Evolutionary conservation across 2,888 invertebrate species (phyloP), one percentile per base, ranked within the genome.

Genomic region (Drosophila mimica): DNA sequence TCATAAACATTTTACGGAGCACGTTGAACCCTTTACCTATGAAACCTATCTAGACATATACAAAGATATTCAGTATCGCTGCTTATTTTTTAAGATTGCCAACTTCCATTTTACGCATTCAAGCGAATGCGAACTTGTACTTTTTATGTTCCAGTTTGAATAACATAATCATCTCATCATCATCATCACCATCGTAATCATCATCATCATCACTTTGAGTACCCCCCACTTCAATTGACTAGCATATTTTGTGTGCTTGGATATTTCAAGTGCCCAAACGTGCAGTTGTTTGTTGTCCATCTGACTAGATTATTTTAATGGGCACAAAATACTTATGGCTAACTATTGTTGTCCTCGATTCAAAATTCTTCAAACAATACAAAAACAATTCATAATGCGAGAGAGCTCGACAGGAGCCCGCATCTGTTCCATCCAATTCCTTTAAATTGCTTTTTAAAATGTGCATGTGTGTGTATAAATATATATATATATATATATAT

Each of bases 161-260:
- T 46, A 46, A 46, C 15, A 25, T 46, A 46, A 28, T 46, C 46
- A 46, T 25, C 20, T 20, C 20, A 46, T 46, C 20, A 65, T 68
- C 67, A 51, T 67, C 65, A 31, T 64, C 25, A 64, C 56, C 63
- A 48, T 65, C 49, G n/a, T n/a, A n/a, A 49, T 66, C 64, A 33
- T 64, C 49, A 65, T 51, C 49, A 40, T 28, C 33, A 36, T 11
- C 56, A 34, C 8, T 38, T 61, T 57, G 36, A 61, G 54, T 61
- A 40, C 46, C 15, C 13, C 31, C 54, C 46, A 69, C 67, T 67
- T 43, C 68, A 43, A 40, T 33, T 53, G 53, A 33, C 59, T 31
- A 20, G 58, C 48, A 52, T 68, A 68, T 67, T 17, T 33, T 11
- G 20, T 59, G 49, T 7, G 43, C 20, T 43, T 40, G 43, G 40